Evolutionary conservation across 2,888 invertebrate genomes (phyloP).

Genomic region (Acleris laterana): DNA sequence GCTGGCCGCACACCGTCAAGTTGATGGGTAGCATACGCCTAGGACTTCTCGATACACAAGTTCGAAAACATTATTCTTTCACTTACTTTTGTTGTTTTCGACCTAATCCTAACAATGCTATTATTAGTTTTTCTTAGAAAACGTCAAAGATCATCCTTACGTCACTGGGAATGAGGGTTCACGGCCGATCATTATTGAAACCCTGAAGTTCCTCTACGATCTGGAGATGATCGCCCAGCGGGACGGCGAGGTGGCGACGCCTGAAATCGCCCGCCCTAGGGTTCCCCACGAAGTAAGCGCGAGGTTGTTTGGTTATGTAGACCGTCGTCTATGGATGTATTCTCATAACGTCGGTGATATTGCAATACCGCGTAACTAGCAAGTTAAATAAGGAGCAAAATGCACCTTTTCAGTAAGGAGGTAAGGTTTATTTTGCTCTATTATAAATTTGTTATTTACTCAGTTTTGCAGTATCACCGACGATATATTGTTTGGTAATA

Average conservation of each 20-base stretch:
- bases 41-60: slow-evolving; percentile 92
- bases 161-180: slow-evolving; percentile 93
- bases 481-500: no score
- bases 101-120: slow-evolving; percentile 22
- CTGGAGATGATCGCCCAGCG: slow-evolving; percentile 93
- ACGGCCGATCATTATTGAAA: slow-evolving; percentile 94
- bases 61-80: slow-evolving; percentile 48
- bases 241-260: slow-evolving; percentile 92
- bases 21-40: slow-evolving; percentile 92
- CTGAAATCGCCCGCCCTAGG: slow-evolving; percentile 92
- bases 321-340: no score
- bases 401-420: no score
- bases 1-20: slow-evolving; percentile 90
- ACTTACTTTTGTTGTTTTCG: neutral
- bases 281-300: slow-evolving; percentile 90
- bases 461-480: no score
- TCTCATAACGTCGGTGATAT: no score
- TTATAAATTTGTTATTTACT: no score
- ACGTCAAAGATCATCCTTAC: slow-evolving; percentile 94
- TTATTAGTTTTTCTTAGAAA: slow-evolving; percentile 93
- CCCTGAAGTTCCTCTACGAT: slow-evolving; percentile 95
- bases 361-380: no score
- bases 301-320: neutral
- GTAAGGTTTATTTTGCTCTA: no score
- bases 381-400: no score